Evolutionary conservation across 2,888 invertebrate species (phyloP), one percentile per base, ranked within the genome.

Genomic region (Mechanitis mazaeus): DNA sequence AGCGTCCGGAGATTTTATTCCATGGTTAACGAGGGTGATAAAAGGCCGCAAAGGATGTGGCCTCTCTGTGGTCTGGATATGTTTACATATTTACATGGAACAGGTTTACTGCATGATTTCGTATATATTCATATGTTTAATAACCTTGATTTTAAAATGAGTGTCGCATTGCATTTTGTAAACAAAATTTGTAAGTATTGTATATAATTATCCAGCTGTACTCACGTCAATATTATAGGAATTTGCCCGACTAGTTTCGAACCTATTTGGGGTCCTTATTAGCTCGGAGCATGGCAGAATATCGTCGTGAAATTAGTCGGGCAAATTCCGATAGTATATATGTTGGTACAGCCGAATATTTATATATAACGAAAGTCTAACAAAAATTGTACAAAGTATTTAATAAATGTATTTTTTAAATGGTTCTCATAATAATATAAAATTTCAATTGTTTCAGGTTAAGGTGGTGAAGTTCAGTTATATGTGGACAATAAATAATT

Each of bases 401-500:
- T 20, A 20, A 20, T 20, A 20, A 20, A 1, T 20, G 20, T 20
- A 20, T 20, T 35, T 1, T 35, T 3, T 35, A 6, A 35, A 5
- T 35, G 3, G 35, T 35, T 35, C 35, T 35, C 35, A 35, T 35
- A 46, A n/a, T 46, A 3, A 3, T 20, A 20, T 20, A 20, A 20
- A 20, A 20, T 57, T 79, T 66, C 71, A 72, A 69, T 84, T 83
- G 78, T 93, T 93, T 33, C 94, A 98, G 98, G 98, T 99, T 87
- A 99, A 99, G 94, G 99, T 99, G 91, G 98, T 99, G 77, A 99
- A 99, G 92, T 99, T 99, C 94, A 98, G 98, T 91, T 99, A 99
- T 91, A 99, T 99, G 97, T 99, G 99, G 99, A 99, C 99, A 86
- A 99, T 99, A 92, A 99, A 99, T 92, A 99, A 99, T 94, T 99